Base-by-base conservation (phyloP, 2,113 vertebrate species). In the Pedetes capensis region DNA sequence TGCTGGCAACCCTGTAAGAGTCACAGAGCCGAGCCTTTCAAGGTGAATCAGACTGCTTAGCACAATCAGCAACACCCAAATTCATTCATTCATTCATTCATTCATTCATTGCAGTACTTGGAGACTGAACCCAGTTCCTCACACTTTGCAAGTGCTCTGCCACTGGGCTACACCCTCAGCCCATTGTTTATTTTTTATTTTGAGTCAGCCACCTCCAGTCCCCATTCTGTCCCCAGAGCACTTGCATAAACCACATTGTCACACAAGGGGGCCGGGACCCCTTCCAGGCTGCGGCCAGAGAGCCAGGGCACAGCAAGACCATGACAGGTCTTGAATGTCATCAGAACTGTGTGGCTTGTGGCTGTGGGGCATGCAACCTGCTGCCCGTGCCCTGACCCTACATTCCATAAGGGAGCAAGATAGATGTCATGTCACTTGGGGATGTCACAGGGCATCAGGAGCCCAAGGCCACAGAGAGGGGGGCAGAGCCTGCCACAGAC, bases 181-280 rank as follows among this genome's bases (percentile, higher is more conserved):
- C n/a, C n/a, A n/a, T n/a, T n/a, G n/a, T n/a, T n/a, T n/a, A n/a
- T n/a, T n/a, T n/a, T n/a, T n/a, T n/a, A n/a, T n/a, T n/a, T n/a
- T n/a, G n/a, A n/a, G n/a, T n/a, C n/a, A n/a, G 66, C 34, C 3
- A 17, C 23, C 32, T 42, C 27, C 39, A 3, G 20, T 27, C n/a
- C 34, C 25, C 32, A 34, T 23, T 11, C 20, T 9, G 3, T 14
- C 13, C 11, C 32, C 12, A 18, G 44, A 75, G 37, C 63, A 93
- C 71, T 49, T 86, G 75, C 76, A 85, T 79, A 92, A 64, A 47
- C 44, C 29, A 9, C 59, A 92, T 95, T 68, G 76, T 97, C 95
- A 78, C 22, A 16, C 16, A 25, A 90, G 53, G 44, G 39, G 95
- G 61, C 68, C 18, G 6, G 63, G 12, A 64, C 49, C 49, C 14